Percentiles rank a stretch among this genome's conserved stretches.
These are phyloP conservation scores for Callyntrura guangdongensis DNA, from an alignment of 2,888 invertebrate genomes.

Conservation along the genomic window DNA sequence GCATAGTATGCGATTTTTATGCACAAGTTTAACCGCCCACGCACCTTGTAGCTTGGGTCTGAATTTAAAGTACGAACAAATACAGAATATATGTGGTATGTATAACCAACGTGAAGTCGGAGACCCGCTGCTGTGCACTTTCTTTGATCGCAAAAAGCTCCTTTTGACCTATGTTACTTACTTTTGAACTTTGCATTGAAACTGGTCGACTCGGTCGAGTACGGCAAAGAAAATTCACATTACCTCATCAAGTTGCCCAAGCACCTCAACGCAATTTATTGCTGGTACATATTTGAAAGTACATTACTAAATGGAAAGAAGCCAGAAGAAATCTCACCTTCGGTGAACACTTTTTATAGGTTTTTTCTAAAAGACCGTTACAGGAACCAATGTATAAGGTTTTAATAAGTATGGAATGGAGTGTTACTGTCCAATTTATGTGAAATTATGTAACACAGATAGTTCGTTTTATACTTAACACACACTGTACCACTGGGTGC, in stretches of 20 bases:
- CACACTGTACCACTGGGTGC: not conserved
- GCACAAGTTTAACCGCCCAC: no score
- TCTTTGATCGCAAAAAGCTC: conserved; percentile 36
- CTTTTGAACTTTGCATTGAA: conserved; percentile 7
- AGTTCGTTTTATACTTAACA: not conserved
- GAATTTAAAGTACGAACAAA: no score
- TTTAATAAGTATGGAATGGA: not conserved
- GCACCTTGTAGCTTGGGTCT: no score
- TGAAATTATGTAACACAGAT: not conserved
- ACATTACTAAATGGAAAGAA: not conserved
- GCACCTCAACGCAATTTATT: not conserved
- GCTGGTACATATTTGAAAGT: no score
- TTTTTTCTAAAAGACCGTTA: not conserved
- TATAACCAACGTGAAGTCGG: no score
- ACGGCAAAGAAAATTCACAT: not conserved
- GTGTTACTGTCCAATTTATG: not conserved
- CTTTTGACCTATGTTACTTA: conserved; percentile 34
- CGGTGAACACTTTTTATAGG: not conserved
- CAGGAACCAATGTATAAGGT: not conserved
- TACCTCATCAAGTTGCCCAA: not conserved
- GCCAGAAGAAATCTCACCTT: not conserved
- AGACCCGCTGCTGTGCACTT: no score
- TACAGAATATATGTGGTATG: no score
- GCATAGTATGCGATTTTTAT: no score
- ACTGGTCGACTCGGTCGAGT: no score